Evolutionary conservation across 2,113 vertebrate species (phyloP).

Genomic region (Proteles cristata): DNA sequence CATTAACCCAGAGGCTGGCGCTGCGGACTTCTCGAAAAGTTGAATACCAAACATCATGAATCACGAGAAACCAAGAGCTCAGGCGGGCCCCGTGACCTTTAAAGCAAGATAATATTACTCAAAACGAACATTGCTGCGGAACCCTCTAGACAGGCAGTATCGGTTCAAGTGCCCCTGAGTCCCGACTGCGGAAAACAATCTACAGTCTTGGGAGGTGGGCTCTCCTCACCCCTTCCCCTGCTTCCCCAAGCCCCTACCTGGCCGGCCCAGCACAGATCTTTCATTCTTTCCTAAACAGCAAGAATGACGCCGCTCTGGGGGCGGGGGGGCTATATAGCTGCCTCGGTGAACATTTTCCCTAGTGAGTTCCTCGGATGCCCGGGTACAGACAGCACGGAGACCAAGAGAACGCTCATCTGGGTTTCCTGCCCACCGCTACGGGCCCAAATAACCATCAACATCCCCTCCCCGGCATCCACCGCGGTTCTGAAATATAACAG

Average conservation of each 20-base stretch:
- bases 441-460: neutral
- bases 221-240: neutral
- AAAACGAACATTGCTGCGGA: neutral
- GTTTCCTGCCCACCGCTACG: constrained; percentile 33
- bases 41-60: constrained; percentile 50
- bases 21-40: constrained; percentile 49
- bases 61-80: constrained; percentile 65
- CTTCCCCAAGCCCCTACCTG: neutral
- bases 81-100: constrained; percentile 75
- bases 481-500: neutral
- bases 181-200: neutral
- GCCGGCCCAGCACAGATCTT: neutral
- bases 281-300: accelerated
- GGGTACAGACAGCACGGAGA: neutral
- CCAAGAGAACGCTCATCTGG: neutral
- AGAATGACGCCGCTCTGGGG: accelerated
- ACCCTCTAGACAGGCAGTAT: neutral
- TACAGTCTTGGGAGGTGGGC: accelerated
- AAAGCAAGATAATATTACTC: constrained; percentile 70
- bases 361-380: neutral
- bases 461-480: neutral
- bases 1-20: constrained; percentile 75
- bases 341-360: neutral
- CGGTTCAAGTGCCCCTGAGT: neutral
- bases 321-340: too few relatives aligned